phyloP scores from a whole-genome alignment of 2,888 invertebrate genomes.

The Aromia moschata region DNA sequence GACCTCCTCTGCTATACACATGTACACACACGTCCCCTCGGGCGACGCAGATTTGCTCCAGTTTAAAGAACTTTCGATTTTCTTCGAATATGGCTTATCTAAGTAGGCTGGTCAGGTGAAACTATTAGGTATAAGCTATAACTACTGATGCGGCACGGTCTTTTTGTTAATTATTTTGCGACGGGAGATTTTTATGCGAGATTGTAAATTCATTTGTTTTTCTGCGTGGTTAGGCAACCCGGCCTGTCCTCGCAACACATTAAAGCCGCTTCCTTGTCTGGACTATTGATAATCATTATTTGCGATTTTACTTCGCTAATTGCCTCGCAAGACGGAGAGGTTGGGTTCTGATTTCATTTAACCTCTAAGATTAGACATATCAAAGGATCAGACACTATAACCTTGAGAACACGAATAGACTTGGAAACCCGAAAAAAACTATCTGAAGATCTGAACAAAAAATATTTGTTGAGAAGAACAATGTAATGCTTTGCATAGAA shows the following conservation, averaged over 20 bases:
- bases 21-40: conserved; percentile 7
- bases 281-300: conserved; percentile 15
- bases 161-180: conserved; percentile 39
- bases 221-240: conserved; percentile 26
- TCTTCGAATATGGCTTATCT: conserved; percentile 54
- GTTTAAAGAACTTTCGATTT: conserved; percentile 54
- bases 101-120: conserved; percentile 51
- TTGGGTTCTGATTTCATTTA: not conserved
- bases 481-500: too few relatives aligned
- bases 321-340: conserved; percentile 7
- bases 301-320: conserved; percentile 7
- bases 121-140: conserved; percentile 46
- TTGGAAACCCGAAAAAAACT: not conserved
- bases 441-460: not conserved
- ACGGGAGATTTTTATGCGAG: conserved; percentile 30
- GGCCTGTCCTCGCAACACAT: conserved; percentile 24
- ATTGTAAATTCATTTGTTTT: conserved; percentile 30
- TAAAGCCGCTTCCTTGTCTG: conserved; percentile 25
- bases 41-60: conserved; percentile 47
- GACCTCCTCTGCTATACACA: conserved; percentile 24
- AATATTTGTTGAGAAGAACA: too few relatives aligned
- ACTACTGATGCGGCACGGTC: conserved; percentile 42
- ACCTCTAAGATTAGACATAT: not conserved
- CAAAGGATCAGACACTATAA: not conserved
- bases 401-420: not conserved